Evolutionary conservation across 1,140 invertebrate species (phyloP).

Genomic region (Drosophila novamexicana): DNA sequence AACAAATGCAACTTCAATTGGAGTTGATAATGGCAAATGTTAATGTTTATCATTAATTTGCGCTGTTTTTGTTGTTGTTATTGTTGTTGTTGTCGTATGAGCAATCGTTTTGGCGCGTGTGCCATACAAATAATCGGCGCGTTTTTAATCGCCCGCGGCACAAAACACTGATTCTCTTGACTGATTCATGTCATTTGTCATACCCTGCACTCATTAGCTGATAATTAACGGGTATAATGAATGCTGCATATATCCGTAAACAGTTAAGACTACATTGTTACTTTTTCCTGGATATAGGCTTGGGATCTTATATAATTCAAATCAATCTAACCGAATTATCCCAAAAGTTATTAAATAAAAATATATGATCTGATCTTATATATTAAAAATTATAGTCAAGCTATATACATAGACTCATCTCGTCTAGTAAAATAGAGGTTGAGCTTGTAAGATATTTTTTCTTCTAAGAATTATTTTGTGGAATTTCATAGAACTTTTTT

Average conservation of each 20-base stretch:
- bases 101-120: conserved; percentile 79
- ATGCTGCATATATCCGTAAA: background rate
- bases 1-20: conserved; percentile 52
- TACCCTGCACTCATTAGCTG: background rate
- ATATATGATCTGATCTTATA: too few relatives aligned
- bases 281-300: too few relatives aligned
- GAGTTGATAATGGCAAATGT: conserved; percentile 53
- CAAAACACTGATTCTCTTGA: conserved; percentile 27
- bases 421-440: too few relatives aligned
- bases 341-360: too few relatives aligned
- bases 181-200: conserved; percentile 62
- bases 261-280: too few relatives aligned
- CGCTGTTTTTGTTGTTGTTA: conserved; percentile 1
- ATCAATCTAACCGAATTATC: too few relatives aligned
- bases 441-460: too few relatives aligned
- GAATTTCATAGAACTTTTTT: too few relatives aligned
- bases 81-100: conserved; percentile 39
- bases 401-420: too few relatives aligned
- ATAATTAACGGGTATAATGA: background rate
- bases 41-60: conserved; percentile 77
- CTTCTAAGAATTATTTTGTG: too few relatives aligned
- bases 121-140: conserved; percentile 62
- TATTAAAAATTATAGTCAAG: too few relatives aligned
- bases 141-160: conserved; percentile 53
- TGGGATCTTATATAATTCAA: too few relatives aligned